Evolutionary conservation across 2,888 invertebrate species (phyloP), one percentile per base, ranked within the genome.

Genomic region (Odontocerum albicorne): DNA sequence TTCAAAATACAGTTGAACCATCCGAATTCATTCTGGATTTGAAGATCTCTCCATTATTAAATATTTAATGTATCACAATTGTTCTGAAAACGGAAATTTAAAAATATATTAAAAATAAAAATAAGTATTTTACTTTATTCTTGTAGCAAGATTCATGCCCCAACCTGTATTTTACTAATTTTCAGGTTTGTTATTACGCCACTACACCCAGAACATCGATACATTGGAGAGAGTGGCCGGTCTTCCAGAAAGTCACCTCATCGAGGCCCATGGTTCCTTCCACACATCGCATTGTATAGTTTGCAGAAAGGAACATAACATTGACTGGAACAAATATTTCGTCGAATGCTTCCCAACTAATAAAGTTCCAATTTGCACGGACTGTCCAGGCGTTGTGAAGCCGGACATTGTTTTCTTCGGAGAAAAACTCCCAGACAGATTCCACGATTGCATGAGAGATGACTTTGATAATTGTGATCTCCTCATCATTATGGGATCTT

Each of bases 331-430:
- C 81, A 93, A 92, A 83, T 87, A 49, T 59, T 73, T 74, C 46
- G 56, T 73, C 89, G 89, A 87, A 51, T 80, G 83, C 67, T 89
- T 91, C 56, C 82, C 90, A 62, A 72, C 82, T 1, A 88, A 87
- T 65, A 74, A 79, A 59, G 80, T 94, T 55, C 94, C 95, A 10
- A 84, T 81, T 36, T 96, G 96, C 67, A 81, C 82, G 1, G 73
- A 79, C 31, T 93, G 93, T 66, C 79, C 83, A 0, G 88, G 88
- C 0, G 76, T 94, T 3, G 90, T 97, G 0, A 96, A 96, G 70
- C 96, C 96, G 6, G 96, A 97, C 67, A 93, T 98, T 64, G 89
- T 96, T 10, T 96, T 98, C 75, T 98, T 96, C 71, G 96, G 96
- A 0, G 96, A 97, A 77, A 83, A 83, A 67, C 78, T 97, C 12